A percentile compares a stretch with the other conserved stretches of the same genome.
Evolutionary conservation across 2,888 invertebrate genomes (phyloP).

Genomic region (Mactromeris polynyma): DNA sequence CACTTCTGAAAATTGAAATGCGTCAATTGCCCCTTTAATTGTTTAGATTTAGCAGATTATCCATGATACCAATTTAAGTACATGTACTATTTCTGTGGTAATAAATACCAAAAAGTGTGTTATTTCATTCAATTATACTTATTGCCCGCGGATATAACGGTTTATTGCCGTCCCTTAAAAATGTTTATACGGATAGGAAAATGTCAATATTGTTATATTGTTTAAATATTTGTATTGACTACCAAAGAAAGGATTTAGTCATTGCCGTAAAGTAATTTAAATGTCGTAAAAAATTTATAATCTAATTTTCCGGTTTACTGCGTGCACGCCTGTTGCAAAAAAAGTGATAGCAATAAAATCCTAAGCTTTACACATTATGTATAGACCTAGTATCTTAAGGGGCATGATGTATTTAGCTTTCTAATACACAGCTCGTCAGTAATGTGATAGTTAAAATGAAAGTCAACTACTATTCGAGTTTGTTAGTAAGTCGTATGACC

Average conservation of each 20-base stretch:
- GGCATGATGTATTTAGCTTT: background rate
- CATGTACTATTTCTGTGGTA: background rate
- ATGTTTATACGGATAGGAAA: background rate
- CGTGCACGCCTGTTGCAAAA: background rate
- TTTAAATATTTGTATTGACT: background rate
- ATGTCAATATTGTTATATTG: constrained; percentile 13
- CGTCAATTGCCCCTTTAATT: background rate
- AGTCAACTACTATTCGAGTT: background rate
- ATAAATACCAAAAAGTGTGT: background rate
- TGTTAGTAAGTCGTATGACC: background rate
- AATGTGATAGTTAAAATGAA: background rate
- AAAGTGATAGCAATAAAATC: background rate
- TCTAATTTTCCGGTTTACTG: constrained; percentile 49
- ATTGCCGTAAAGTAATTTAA: constrained; percentile 40
- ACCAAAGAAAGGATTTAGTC: background rate
- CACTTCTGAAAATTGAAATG: background rate
- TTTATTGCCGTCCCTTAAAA: background rate
- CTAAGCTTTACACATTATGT: constrained; percentile 3
- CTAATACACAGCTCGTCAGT: background rate
- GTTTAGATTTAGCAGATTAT: background rate
- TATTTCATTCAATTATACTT: background rate
- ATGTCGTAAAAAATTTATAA: constrained; percentile 54
- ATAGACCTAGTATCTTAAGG: background rate
- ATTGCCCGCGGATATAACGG: background rate
- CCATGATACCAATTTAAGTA: background rate